These are phyloP conservation scores for Spinus pinus DNA, from an alignment of 2,797 vertebrate species.

Conservation along the genomic window DNA sequence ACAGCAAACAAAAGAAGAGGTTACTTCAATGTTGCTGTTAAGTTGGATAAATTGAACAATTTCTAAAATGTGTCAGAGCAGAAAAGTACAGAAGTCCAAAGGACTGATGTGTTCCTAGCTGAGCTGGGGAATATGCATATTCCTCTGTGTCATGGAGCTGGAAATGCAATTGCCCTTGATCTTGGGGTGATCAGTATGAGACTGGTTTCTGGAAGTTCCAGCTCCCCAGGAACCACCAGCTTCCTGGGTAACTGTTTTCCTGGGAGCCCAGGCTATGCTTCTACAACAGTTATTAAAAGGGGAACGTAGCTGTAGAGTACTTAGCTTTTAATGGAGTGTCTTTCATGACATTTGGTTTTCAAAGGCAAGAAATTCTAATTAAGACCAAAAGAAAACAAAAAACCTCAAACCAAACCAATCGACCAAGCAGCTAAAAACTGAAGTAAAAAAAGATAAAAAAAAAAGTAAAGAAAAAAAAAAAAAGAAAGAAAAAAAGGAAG, in stretches of 20 bases:
- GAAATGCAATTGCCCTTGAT: not conserved
- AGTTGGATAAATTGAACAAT: not conserved
- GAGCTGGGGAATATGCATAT: not conserved
- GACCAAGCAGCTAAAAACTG: not conserved
- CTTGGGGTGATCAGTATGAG: not conserved
- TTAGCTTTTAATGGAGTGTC: not conserved
- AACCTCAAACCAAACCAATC: not conserved
- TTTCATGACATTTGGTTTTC: not conserved
- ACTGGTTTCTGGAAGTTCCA: not conserved
- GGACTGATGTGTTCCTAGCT: not conserved
- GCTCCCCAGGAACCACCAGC: not conserved
- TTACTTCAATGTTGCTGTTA: not conserved
- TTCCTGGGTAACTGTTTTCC: not conserved
- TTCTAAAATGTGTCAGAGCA: not conserved
- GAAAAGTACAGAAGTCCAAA: not conserved
- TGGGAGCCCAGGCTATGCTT: not conserved
- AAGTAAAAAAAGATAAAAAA: not conserved
- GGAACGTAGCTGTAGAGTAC: fast-evolving
- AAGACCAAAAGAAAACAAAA: not conserved
- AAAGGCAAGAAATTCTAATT: not conserved
- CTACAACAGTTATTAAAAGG: not conserved
- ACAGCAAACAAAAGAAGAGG: not conserved
- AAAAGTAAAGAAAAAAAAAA: fast-evolving
- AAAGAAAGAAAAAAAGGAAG: fast-evolving
- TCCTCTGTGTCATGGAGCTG: not conserved